Evolutionary conservation across 2,888 invertebrate species (phyloP), one percentile per base, ranked within the genome.

Genomic region (Ecliptopera silaceata): DNA sequence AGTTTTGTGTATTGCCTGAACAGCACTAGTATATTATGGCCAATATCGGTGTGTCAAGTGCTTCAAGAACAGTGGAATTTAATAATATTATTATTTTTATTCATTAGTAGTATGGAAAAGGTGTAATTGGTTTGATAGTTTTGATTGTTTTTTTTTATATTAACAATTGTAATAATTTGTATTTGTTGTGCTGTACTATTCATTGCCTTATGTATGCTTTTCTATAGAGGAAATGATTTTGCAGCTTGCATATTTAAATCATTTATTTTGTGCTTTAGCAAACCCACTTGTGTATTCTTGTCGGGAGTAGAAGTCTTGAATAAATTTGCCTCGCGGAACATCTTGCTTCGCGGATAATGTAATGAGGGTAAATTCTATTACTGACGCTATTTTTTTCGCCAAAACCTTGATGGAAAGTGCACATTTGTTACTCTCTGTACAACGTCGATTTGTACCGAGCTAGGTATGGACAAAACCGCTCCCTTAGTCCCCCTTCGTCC

Each of bases 391-490:
- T 84, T 86, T 87, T 84, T 58, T 70, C 68, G 70, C 66, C 71
- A 56, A 68, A 82, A 79, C 75, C 73, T 79, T 82, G 83, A 85
- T 85, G 85, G 79, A 83, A 75, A 82, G 79, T 86, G 82, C 84
- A 88, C 84, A 86, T 87, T 88, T 82, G 79, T 84, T 84, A 80
- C 81, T 80, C 75, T 76, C 76, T 80, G 79, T 88, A 87, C 84
- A 81, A 82, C 79, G 84, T 75, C 79, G 84, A 88, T 88, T 87
- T 86, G 87, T 85, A 85, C 79, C 71, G 74, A 66, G 77, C 73
- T 79, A 77, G 80, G 77, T 82, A 79, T 76, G 81, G 82, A 92
- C 92, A 89, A 86, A 92, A 90, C 92, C 91, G 88, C 84, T 55
- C 47, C 51, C 63, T 68, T 71, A 74, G 66, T 66, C 68, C 67